phyloP scores from a whole-genome alignment of 2,113 vertebrate genomes.

The Alethe diademata region DNA sequence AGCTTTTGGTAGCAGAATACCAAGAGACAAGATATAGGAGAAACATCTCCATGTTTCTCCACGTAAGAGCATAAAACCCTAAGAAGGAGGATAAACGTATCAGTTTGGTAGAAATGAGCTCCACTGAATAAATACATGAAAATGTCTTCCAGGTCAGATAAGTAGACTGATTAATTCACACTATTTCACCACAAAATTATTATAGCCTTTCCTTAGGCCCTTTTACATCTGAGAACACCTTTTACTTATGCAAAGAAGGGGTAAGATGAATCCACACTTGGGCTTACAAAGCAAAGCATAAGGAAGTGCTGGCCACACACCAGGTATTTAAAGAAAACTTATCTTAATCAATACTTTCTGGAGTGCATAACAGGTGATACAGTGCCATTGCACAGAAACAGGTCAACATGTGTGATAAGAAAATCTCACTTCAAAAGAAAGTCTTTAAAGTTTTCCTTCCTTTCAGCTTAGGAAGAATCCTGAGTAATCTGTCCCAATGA shows the following conservation, averaged over 20 bases:
- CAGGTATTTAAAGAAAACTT: neutral
- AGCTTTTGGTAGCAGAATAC: neutral
- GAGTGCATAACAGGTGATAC: neutral
- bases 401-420: neutral
- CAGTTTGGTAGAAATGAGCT: neutral
- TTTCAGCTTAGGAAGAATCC: neutral
- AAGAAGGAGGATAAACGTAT: neutral
- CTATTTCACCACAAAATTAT: neutral
- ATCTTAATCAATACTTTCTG: neutral
- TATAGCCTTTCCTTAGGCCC: neutral
- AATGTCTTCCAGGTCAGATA: neutral
- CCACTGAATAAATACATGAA: neutral
- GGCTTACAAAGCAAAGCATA: neutral
- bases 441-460: neutral
- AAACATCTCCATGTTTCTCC: neutral
- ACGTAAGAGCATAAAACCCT: neutral
- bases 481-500: neutral
- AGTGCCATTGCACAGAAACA: neutral
- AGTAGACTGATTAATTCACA: neutral
- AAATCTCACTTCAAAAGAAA: neutral
- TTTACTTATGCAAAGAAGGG: neutral
- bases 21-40: neutral
- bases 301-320: neutral
- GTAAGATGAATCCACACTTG: neutral
- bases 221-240: neutral